Conservation (phyloP, 1,140 invertebrate genomes). For the Triops longicaudatus region DNA sequence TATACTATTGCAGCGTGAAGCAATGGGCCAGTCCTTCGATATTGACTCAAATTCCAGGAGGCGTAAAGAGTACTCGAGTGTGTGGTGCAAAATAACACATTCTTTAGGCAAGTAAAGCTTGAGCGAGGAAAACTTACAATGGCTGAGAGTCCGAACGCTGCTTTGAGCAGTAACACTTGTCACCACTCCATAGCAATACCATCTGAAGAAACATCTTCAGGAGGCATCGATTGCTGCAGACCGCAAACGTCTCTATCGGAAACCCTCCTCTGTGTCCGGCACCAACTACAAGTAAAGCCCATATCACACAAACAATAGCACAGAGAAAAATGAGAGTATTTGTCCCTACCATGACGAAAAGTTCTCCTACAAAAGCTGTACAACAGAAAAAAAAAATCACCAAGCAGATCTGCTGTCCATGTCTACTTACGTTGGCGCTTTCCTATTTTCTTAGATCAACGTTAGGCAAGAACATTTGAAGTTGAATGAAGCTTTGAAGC, state of each 20-base stretch:
- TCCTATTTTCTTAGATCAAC: neutral
- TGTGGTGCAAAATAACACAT: neutral
- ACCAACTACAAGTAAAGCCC: slow-evolving; percentile 3
- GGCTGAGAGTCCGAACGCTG: neutral
- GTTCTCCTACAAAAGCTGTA: neutral
- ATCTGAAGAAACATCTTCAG: neutral
- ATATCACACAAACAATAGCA: neutral
- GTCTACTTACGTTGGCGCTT: neutral
- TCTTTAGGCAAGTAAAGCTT: neutral
- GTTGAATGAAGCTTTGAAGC: neutral
- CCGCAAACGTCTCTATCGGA: slow-evolving; percentile 1
- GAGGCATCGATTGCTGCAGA: slow-evolving; percentile 1
- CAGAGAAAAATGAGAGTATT: neutral
- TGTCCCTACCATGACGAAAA: neutral
- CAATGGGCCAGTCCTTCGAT: neutral
- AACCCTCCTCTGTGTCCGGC: neutral
- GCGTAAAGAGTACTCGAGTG: neutral
- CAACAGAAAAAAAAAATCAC: neutral
- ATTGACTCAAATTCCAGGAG: neutral
- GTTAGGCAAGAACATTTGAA: neutral
- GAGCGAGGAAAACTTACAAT: neutral
- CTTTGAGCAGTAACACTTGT: slow-evolving; percentile 2
- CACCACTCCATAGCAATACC: neutral
- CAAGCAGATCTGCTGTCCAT: neutral
- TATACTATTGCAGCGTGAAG: neutral